Evolutionary conservation across 2,797 vertebrate genomes (phyloP).

Genomic region (Poeciliopsis presidionis): DNA sequence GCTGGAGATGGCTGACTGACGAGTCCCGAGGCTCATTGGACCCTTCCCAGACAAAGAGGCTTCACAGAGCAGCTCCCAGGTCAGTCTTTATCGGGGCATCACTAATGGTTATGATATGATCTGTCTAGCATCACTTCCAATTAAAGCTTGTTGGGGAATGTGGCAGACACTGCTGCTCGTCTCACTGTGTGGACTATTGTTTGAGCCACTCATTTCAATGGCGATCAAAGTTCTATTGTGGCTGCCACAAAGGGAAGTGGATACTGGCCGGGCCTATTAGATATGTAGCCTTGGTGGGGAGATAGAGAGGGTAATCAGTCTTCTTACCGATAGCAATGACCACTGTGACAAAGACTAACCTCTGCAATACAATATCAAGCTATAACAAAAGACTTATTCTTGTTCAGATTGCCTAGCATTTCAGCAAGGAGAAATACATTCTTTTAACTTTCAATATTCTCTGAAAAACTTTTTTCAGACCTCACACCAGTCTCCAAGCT

Average conservation of each 20-base stretch:
- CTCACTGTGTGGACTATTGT: slow-evolving; percentile 75
- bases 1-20: slow-evolving; percentile 63
- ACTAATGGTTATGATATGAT: slow-evolving; percentile 83
- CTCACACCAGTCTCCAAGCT: slow-evolving; percentile 36
- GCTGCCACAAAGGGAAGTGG: slow-evolving; percentile 73
- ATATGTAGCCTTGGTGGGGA: slow-evolving; percentile 71
- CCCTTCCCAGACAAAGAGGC: slow-evolving; percentile 69
- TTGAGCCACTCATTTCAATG: slow-evolving; percentile 70
- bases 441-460: slow-evolving; percentile 43
- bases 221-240: slow-evolving; percentile 80
- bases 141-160: slow-evolving; percentile 74
- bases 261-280: slow-evolving; percentile 70
- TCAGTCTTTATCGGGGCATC: slow-evolving; percentile 79
- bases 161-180: slow-evolving; percentile 39
- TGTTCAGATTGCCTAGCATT: slow-evolving; percentile 44
- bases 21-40: slow-evolving; percentile 62
- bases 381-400: slow-evolving; percentile 58
- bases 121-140: slow-evolving; percentile 81
- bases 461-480: slow-evolving; percentile 35
- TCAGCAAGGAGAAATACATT: slow-evolving; percentile 37
- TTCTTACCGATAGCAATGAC: slow-evolving; percentile 76
- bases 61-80: slow-evolving; percentile 69
- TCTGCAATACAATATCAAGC: slow-evolving; percentile 67
- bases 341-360: slow-evolving; percentile 70
- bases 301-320: slow-evolving; percentile 78